Percentiles rank a stretch among this genome's conserved stretches.
phyloP scores from a whole-genome alignment of 1,140 invertebrate genomes.

The Goniozus legneri region DNA sequence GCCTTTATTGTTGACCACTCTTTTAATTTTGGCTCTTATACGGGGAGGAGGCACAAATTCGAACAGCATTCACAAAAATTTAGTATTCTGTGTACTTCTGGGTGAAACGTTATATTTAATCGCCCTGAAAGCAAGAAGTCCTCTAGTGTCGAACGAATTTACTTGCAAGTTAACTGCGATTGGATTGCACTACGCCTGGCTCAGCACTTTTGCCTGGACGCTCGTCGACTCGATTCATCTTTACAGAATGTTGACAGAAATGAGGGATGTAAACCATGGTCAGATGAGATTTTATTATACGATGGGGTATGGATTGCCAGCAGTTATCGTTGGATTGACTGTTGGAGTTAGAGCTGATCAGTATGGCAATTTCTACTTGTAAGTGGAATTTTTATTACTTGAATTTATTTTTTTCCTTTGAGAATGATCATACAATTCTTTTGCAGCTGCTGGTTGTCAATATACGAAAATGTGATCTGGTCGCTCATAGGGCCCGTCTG shows the following conservation, averaged over 20 bases:
- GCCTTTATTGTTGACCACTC: constrained; percentile 71
- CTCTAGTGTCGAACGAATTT: constrained; percentile 76
- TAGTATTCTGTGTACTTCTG: constrained; percentile 83
- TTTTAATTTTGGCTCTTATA: constrained; percentile 72
- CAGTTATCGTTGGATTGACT: constrained; percentile 84
- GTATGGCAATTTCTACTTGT: constrained; percentile 92
- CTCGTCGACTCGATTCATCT: constrained; percentile 89
- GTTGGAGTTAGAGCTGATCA: constrained; percentile 92
- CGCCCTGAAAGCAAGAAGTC: constrained; percentile 73
- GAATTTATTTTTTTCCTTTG: constrained; percentile 7
- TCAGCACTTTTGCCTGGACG: constrained; percentile 86
- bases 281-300: constrained; percentile 92
- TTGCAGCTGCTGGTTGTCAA: constrained; percentile 88
- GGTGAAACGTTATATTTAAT: constrained; percentile 83
- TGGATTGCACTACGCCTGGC: constrained; percentile 87
- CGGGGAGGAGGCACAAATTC: constrained; percentile 82
- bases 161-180: constrained; percentile 89
- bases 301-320: constrained; percentile 92
- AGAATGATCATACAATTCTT: constrained; percentile 1
- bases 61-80: constrained; percentile 91
- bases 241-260: constrained; percentile 91
- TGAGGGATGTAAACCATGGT: constrained; percentile 94
- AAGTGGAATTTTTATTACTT: constrained; percentile 50
- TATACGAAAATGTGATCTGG: constrained; percentile 90
- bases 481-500: constrained; percentile 84